Evolutionary conservation across 1,140 invertebrate species (phyloP).

Genomic region (Tetramorium alpestre): DNA sequence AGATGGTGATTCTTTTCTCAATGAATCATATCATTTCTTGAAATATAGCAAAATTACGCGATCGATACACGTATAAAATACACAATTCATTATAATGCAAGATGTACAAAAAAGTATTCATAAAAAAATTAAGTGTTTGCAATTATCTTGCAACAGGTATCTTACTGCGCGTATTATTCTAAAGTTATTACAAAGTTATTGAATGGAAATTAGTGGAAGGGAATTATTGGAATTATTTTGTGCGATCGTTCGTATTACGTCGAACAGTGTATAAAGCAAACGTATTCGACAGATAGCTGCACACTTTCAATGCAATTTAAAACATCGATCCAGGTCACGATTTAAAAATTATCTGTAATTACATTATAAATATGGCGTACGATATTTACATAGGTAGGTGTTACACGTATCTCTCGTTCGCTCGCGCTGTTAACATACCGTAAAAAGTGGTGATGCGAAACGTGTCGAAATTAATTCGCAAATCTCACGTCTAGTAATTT

Average conservation of each 20-base stretch:
- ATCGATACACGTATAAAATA: not conserved
- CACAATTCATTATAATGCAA: not conserved
- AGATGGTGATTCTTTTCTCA: not conserved
- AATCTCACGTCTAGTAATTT: not conserved
- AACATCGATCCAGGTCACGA: not conserved
- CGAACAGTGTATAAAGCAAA: not conserved
- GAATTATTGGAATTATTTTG: not conserved
- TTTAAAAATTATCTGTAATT: slow-evolving; percentile 19
- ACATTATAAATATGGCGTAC: not conserved
- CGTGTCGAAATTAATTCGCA: not conserved
- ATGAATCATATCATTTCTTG: not conserved
- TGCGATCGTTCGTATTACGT: not conserved
- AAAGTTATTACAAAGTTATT: not conserved
- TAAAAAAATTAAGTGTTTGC: not conserved
- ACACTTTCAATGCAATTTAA: not conserved
- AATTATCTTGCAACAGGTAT: not conserved
- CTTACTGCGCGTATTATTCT: not conserved
- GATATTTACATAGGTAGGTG: not conserved
- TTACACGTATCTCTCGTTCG: not conserved
- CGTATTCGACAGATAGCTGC: not conserved
- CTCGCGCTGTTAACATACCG: not conserved
- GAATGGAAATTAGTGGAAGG: not conserved
- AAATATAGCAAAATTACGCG: not conserved
- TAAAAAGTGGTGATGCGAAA: not conserved
- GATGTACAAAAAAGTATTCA: not conserved